Conservation (phyloP, 2,888 invertebrate species). For the Theodoxus fluviatilis region DNA sequence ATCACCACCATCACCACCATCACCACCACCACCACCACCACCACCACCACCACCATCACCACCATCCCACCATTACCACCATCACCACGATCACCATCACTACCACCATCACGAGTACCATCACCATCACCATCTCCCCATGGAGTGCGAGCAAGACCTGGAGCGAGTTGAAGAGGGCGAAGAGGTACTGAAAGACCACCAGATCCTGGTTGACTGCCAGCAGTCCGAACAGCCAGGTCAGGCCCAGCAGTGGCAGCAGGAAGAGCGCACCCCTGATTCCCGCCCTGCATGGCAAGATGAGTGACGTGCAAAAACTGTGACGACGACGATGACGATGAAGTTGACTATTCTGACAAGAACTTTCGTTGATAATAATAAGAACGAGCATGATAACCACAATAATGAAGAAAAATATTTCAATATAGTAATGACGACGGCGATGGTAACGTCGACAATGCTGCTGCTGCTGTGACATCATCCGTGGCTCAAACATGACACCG, state of each 20-base stretch:
- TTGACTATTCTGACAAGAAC: too few species aligned
- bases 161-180: slow-evolving; percentile 46
- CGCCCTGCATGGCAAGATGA: slow-evolving; percentile 38
- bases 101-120: too few species aligned
- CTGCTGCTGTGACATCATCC: too few species aligned
- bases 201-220: slow-evolving; percentile 43
- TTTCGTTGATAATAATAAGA: too few species aligned
- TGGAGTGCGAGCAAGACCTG: too few species aligned
- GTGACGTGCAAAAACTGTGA: too few species aligned
- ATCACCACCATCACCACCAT: slow-evolving; percentile 8
- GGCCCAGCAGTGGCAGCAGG: slow-evolving; percentile 47
- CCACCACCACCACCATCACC: slow-evolving; percentile 6
- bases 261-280: slow-evolving; percentile 44
- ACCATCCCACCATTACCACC: too few species aligned
- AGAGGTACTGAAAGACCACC: slow-evolving; percentile 51
- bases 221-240: slow-evolving; percentile 53
- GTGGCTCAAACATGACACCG: too few species aligned
- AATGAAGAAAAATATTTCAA: neutral
- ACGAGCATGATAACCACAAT: neutral
- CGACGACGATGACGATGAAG: too few species aligned
- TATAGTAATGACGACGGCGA: too few species aligned
- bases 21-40: slow-evolving; percentile 5
- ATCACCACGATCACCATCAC: too few species aligned
- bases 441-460: too few species aligned
- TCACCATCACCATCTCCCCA: slow-evolving; percentile 10